Evolutionary conservation across 2,113 vertebrate species (phyloP).

Genomic region (Cranoglanis bouderius): DNA sequence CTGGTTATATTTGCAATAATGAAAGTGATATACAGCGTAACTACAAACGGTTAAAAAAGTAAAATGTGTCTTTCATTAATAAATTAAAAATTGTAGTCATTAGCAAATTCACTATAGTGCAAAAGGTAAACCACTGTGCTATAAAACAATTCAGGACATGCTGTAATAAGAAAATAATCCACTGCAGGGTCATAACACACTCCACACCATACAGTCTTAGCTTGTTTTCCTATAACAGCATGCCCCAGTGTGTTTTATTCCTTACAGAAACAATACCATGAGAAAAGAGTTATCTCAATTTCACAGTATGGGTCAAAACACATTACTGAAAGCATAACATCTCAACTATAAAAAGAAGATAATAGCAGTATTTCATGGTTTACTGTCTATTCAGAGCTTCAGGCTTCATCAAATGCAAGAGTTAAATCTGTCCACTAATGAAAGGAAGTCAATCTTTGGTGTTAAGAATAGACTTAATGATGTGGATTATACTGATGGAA

Average conservation of each 20-base stretch:
- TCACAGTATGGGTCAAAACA: neutral
- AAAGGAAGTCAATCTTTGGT: conserved; percentile 22
- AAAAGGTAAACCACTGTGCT: neutral
- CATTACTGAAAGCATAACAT: neutral
- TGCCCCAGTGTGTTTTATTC: neutral
- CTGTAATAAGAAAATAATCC: neutral
- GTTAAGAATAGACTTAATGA: conserved; percentile 8
- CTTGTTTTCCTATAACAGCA: neutral
- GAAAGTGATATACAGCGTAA: neutral
- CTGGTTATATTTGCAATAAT: neutral
- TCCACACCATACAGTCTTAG: neutral
- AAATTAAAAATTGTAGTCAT: neutral
- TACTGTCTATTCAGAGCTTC: conserved; percentile 33
- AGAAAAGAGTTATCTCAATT: conserved; percentile 1
- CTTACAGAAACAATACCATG: conserved; percentile 11
- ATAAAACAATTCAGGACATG: neutral
- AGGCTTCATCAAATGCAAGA: neutral
- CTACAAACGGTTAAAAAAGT: neutral
- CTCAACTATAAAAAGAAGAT: neutral
- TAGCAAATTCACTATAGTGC: neutral
- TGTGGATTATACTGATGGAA: conserved; percentile 20
- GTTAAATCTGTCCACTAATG: conserved; percentile 14
- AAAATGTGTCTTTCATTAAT: neutral
- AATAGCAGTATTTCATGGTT: conserved; percentile 17
- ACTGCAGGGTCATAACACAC: too few relatives aligned